phyloP scores from a whole-genome alignment of 2,113 vertebrate species.

The Corydoras maculifer region DNA sequence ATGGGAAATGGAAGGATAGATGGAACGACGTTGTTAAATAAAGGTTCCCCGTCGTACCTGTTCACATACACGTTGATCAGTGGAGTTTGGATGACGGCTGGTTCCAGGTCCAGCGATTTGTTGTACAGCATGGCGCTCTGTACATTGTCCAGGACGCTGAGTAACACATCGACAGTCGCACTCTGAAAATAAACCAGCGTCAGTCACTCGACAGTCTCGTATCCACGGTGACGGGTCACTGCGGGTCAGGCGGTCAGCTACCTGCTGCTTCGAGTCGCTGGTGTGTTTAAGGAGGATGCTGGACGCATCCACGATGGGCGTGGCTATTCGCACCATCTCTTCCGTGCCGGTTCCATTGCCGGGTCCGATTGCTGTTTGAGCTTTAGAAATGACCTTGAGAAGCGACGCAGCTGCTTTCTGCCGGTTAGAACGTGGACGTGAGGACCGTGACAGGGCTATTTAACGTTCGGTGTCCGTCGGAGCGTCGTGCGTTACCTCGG shows the following conservation, averaged over 20 bases:
- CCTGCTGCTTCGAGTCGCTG: constrained; percentile 52
- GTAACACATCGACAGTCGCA: constrained; percentile 61
- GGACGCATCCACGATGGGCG: constrained; percentile 71
- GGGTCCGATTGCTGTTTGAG: constrained; percentile 61
- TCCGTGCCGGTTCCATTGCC: constrained; percentile 48
- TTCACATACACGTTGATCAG: constrained; percentile 79
- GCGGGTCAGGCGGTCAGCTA: constrained; percentile 16
- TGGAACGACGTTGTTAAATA: not conserved
- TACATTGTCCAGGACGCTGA: constrained; percentile 69
- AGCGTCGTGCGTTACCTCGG: too few species aligned
- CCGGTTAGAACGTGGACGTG: not conserved
- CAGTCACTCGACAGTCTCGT: not conserved
- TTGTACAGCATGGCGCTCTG: constrained; percentile 77
- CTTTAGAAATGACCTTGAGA: constrained; percentile 71
- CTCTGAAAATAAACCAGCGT: constrained; percentile 43
- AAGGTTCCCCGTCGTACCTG: constrained; percentile 66
- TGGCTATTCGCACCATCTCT: not conserved
- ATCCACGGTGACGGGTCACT: not conserved
- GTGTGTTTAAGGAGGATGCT: constrained; percentile 77
- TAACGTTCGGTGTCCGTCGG: not conserved
- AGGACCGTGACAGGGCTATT: not conserved
- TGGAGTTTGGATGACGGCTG: constrained; percentile 64
- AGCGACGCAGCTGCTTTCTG: constrained; percentile 72
- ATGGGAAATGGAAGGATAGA: too few species aligned
- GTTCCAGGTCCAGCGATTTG: constrained; percentile 61